Evolutionary conservation across 2,888 invertebrate species (phyloP), one percentile per base, ranked within the genome.

Genomic region (Choristoneura rosaceana): DNA sequence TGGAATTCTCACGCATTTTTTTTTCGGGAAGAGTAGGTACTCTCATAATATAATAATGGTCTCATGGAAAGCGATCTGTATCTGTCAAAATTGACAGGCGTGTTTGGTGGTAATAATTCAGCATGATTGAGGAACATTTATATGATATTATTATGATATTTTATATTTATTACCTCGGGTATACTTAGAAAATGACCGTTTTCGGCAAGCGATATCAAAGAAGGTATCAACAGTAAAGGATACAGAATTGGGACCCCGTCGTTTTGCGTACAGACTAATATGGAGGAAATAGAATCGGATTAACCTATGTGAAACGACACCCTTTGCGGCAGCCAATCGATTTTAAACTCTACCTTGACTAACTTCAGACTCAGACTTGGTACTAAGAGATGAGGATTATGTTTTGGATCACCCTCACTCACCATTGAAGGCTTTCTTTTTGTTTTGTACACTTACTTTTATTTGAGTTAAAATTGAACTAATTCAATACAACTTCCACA

Each of bases 251-350:
- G 68, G 50, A 43, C 71, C 73, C 43, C 33, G 68, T 73, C 69
- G 68, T 64, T 69, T 73, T 73, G 59, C 73, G 63, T 73, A 69
- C 59, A 43, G 79, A 79, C 81, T 82, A 83, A 83, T 86, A 81
- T 80, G 75, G 62, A 81, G 84, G 84, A 81, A 78, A 81, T 81
- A 79, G 81, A 84, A 86, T 86, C 81, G 82, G 86, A 85, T 87
- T 86, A 86, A 80, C 82, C 68, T 64, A 50, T 45, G 73, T 64
- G 63, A 41, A 59, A 34, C 14, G 41, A 15, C 64, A 15, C 34
- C 63, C 47, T 64, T 58, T 69, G 33, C 50, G n/a, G 63, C 12
- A 17, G 3, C 33, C 34, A 15, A 14, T 52, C 59, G 34, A 64
- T 73, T 73, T 33, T 73, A 45, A 25, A 68, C 68, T 34, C 34